These are phyloP conservation scores for Colinus virginianus DNA, from an alignment of 2,113 vertebrate species.

Conservation along the genomic window DNA sequence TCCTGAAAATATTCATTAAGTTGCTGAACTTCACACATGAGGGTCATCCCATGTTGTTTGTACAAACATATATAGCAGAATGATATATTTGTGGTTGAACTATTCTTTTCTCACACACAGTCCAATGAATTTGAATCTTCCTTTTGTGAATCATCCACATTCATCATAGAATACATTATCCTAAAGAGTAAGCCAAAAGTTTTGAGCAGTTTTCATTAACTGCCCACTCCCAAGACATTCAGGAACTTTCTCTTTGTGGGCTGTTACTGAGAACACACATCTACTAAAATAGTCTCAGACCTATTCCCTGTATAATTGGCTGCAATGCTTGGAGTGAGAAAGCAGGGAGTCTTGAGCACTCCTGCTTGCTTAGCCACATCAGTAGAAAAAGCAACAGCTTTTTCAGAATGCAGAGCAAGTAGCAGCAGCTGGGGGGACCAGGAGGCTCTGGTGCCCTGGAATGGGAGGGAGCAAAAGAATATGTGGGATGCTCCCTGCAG, in stretches of 20 bases:
- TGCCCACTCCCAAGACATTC: background rate
- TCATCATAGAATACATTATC: background rate
- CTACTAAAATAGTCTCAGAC: background rate
- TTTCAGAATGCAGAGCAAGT: background rate
- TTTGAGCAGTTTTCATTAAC: background rate
- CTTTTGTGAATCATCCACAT: background rate
- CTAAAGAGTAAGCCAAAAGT: background rate
- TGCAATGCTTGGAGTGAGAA: background rate
- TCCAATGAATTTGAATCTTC: constrained; percentile 2
- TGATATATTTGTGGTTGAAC: background rate
- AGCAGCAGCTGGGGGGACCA: background rate
- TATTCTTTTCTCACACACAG: background rate
- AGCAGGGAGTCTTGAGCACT: background rate
- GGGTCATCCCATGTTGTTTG: background rate
- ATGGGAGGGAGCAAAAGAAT: background rate
- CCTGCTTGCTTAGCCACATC: background rate
- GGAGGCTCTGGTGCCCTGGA: background rate
- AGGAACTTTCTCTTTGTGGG: background rate
- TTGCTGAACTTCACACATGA: constrained; percentile 2
- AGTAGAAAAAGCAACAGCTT: background rate
- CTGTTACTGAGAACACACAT: background rate
- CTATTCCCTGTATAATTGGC: background rate
- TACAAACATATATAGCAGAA: background rate
- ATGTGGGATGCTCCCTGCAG: rapidly evolving
- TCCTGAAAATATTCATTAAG: constrained; percentile 6